Evolutionary conservation across 1,140 invertebrate genomes (phyloP).

Genomic region (Caenorhabditis brenneri): DNA sequence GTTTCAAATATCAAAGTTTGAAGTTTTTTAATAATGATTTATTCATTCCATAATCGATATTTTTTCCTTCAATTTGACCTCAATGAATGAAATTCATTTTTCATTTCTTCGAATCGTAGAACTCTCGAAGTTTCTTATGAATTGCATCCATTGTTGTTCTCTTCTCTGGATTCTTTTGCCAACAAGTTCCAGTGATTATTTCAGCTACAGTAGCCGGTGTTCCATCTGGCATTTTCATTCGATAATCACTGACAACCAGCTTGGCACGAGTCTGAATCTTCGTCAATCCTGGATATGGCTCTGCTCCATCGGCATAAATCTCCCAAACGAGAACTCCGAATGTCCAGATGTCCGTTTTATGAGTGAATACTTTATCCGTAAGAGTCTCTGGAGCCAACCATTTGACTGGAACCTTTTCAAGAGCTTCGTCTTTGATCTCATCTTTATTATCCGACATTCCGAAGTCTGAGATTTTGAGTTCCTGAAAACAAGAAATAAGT

Average conservation of each 20-base stretch:
- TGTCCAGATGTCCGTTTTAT: slow-evolving; percentile 57
- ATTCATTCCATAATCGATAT: too few species aligned
- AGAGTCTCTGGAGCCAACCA: slow-evolving; percentile 59
- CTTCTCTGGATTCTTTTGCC: slow-evolving; percentile 83
- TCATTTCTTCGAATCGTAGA: slow-evolving; percentile 20
- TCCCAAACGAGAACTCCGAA: slow-evolving; percentile 58
- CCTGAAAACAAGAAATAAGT: slow-evolving; percentile 37
- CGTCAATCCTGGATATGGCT: slow-evolving; percentile 55
- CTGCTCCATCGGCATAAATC: slow-evolving; percentile 56
- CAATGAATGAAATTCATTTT: too few species aligned
- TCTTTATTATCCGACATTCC: slow-evolving; percentile 90
- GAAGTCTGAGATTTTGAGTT: slow-evolving; percentile 91
- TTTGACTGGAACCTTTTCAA: slow-evolving; percentile 75
- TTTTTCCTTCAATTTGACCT: too few species aligned
- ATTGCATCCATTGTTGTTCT: slow-evolving; percentile 86
- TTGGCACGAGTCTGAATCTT: slow-evolving; percentile 61
- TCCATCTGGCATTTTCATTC: slow-evolving; percentile 73
- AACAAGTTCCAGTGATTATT: slow-evolving; percentile 85
- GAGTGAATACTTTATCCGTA: slow-evolving; percentile 51
- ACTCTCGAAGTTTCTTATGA: slow-evolving; percentile 46
- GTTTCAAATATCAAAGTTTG: too few species aligned
- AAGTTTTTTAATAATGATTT: too few species aligned
- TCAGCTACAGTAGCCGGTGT: slow-evolving; percentile 88
- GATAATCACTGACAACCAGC: slow-evolving; percentile 78
- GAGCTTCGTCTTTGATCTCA: slow-evolving; percentile 91